A percentile compares a stretch with the other conserved stretches of the same genome.
Conservation (phyloP, 2,113 vertebrate species). For the Gadus chalcogrammus region DNA sequence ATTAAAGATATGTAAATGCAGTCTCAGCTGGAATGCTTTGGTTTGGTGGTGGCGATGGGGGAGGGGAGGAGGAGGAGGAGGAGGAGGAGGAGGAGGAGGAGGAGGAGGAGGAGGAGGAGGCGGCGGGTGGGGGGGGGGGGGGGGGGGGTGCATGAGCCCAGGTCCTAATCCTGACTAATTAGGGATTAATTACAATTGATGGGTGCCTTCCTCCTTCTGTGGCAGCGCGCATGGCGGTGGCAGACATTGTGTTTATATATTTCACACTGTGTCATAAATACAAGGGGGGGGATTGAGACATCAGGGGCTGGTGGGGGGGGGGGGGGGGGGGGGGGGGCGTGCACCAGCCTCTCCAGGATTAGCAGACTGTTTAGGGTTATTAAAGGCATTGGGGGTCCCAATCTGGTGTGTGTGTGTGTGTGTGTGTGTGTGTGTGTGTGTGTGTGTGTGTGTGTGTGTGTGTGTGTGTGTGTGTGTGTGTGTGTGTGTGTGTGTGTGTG, state of each 20-base stretch:
- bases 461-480: no score
- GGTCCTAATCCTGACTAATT: constrained; percentile 79
- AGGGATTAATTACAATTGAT: constrained; percentile 81
- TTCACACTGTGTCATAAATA: constrained; percentile 59
- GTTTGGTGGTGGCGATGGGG: constrained; percentile 45
- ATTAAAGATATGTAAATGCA: constrained; percentile 78
- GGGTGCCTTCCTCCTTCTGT: constrained; percentile 68
- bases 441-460: no score
- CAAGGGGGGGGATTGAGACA: constrained; percentile 51
- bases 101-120: constrained; percentile 56
- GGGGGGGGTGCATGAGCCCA: constrained; percentile 57
- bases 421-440: not conserved
- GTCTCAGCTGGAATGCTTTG: constrained; percentile 71
- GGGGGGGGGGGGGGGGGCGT: not conserved
- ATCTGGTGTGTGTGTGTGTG: constrained; percentile 8
- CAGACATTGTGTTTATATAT: constrained; percentile 59
- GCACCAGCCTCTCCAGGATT: not conserved
- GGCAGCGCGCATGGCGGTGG: constrained; percentile 47
- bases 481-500: no score
- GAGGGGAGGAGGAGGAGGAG: constrained; percentile 55
- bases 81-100: constrained; percentile 47
- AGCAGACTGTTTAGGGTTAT: constrained; percentile 26
- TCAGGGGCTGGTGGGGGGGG: constrained; percentile 25
- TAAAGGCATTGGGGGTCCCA: constrained; percentile 3
- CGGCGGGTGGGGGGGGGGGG: constrained; percentile 54